Evolutionary conservation across 2,113 vertebrate genomes (phyloP), one percentile per base, ranked within the genome.

Genomic region (Notarius lentiginosus): DNA sequence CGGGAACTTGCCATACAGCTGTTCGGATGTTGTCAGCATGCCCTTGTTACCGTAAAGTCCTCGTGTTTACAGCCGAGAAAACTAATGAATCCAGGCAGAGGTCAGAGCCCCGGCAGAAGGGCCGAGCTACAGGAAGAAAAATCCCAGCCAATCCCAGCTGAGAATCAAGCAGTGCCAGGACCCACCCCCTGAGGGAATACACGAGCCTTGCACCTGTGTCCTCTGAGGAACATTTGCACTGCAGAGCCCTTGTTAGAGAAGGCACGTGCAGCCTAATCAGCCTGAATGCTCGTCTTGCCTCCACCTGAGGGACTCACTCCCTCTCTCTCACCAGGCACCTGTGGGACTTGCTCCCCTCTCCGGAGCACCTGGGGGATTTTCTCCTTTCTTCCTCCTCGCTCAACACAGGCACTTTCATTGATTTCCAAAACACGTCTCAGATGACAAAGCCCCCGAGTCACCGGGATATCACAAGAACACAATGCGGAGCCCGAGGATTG

Each of bases 401-500:
- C 66, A 53, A 63, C 76, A 80, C 84, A 82, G 75, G 5, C 61
- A 41, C 76, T 87, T 87, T 86, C 90, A 91, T 91, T 91, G 90
- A 92, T 90, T 89, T 90, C 76, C 89, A 91, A 90, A 84, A 90
- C 88, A 89, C 80, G 70, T 89, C 87, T 91, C 83, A 61, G 76
- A 88, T 89, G 87, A 92, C 89, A 88, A 90, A 90, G 84, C 86
- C 56, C 70, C 47, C 47, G 79, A 80, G 88, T 83, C 65, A 68
- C 58, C 5, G 84, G 65, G 82, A 90, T 87, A 90, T 89, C 85
- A 75, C 89, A 90, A 88, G 88, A 87, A 89, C 82, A 91, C 89
- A 90, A 89, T 89, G 90, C 79, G 83, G 55, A 83, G 86, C 84
- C 76, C 56, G 27, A 53, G 84, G 80, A 87, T 34, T 87, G 89